These are phyloP conservation scores for Corythornis madagascariensis DNA, from an alignment of 2,113 vertebrate genomes.

Conservation along the genomic window DNA sequence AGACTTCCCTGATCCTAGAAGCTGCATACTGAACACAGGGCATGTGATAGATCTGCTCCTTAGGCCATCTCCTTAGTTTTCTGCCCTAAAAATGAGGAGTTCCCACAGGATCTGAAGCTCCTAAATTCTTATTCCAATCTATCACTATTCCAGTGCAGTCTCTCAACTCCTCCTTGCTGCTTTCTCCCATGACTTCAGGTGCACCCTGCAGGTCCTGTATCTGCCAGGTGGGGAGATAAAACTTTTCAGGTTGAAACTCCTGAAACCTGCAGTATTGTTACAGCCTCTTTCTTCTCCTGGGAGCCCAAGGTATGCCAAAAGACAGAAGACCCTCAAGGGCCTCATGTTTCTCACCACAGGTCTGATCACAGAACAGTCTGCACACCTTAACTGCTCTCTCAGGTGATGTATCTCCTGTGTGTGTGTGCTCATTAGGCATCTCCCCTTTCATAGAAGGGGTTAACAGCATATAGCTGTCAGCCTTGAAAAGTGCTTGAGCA, in stretches of 20 bases:
- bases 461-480: not conserved
- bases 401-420: not conserved
- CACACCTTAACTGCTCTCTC: not conserved
- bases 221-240: not conserved
- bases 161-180: not conserved
- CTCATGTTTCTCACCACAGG: not conserved
- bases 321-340: not conserved
- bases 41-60: not conserved
- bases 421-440: not conserved
- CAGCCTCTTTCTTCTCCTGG: not conserved
- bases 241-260: not conserved
- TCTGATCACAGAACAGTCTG: not conserved
- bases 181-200: not conserved
- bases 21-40: not conserved
- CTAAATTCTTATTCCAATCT: not conserved
- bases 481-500: not conserved
- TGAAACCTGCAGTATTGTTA: not conserved
- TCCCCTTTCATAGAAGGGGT: not conserved
- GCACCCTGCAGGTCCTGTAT: not conserved
- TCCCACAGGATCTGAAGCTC: not conserved
- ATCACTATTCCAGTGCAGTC: not conserved
- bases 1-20: not conserved
- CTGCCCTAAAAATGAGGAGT: not conserved
- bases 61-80: not conserved
- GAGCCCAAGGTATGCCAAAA: not conserved